Evolutionary conservation across 1,140 invertebrate genomes (phyloP).

Genomic region (Brachionus plicatilis): DNA sequence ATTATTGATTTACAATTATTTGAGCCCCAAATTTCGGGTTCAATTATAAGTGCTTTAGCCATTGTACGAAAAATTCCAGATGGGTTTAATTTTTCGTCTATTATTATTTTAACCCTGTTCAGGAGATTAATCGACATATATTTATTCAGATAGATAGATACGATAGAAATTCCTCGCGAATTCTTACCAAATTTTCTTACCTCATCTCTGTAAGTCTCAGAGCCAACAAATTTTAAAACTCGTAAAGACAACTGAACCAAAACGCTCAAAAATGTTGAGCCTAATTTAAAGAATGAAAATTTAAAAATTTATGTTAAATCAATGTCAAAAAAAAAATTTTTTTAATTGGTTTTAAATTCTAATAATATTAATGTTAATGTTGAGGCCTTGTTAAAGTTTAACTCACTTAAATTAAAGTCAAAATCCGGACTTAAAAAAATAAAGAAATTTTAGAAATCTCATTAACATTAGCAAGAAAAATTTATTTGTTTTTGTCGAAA

Average conservation of each 20-base stretch:
- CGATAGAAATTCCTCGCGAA: background rate
- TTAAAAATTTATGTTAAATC: background rate
- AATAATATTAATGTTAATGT: background rate
- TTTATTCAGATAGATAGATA: background rate
- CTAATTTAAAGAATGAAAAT: background rate
- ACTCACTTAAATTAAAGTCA: too few relatives aligned
- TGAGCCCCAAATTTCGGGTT: background rate
- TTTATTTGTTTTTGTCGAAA: background rate
- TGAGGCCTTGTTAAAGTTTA: background rate
- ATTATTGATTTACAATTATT: background rate
- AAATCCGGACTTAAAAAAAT: too few relatives aligned
- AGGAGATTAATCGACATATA: background rate
- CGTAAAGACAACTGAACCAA: background rate
- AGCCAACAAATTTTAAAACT: background rate
- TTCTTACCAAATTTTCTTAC: background rate
- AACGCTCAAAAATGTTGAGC: background rate
- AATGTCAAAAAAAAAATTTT: too few relatives aligned
- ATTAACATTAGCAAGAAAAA: background rate
- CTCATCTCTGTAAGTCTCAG: too few relatives aligned
- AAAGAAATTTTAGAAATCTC: background rate
- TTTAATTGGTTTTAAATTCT: too few relatives aligned
- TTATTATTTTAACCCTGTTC: background rate
- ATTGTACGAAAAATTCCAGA: background rate
- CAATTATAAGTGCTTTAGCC: background rate
- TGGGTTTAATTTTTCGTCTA: background rate